phyloP scores from a whole-genome alignment of 1,140 invertebrate genomes.

The Listronotus bonariensis region DNA sequence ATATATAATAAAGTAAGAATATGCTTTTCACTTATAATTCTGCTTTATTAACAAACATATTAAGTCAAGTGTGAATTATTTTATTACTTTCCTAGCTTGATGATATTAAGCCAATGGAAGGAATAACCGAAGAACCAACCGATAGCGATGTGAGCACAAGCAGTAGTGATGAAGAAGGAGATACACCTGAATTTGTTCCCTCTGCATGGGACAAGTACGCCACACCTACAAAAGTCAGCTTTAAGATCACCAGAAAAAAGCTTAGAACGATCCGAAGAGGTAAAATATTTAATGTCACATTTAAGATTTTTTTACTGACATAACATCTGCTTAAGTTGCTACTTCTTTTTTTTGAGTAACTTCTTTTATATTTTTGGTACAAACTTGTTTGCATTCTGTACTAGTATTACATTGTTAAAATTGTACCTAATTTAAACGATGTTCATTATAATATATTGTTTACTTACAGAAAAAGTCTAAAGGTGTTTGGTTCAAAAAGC shows the following conservation, averaged over 20 bases:
- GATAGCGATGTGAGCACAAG: constrained; percentile 49
- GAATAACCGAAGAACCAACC: constrained; percentile 45
- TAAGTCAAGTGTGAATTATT: too few relatives aligned
- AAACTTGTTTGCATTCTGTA: too few relatives aligned
- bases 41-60: too few relatives aligned
- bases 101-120: constrained; percentile 43
- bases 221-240: constrained; percentile 61
- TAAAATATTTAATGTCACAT: constrained; percentile 27
- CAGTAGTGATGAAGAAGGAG: constrained; percentile 62
- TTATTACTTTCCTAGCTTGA: constrained; percentile 38
- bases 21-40: too few relatives aligned
- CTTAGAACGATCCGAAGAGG: constrained; percentile 47
- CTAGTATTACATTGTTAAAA: too few relatives aligned
- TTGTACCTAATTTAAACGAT: too few relatives aligned
- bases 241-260: constrained; percentile 61
- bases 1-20: too few relatives aligned
- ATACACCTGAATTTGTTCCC: constrained; percentile 64
- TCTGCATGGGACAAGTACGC: constrained; percentile 66
- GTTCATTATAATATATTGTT: background rate
- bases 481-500: constrained; percentile 78
- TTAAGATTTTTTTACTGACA: too few relatives aligned
- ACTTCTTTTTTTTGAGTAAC: background rate
- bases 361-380: background rate
- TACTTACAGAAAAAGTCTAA: constrained; percentile 57
- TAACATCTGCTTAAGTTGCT: too few relatives aligned